Evolutionary conservation across 1,140 invertebrate species (phyloP).

Genomic region (Diorhabda sublineata): DNA sequence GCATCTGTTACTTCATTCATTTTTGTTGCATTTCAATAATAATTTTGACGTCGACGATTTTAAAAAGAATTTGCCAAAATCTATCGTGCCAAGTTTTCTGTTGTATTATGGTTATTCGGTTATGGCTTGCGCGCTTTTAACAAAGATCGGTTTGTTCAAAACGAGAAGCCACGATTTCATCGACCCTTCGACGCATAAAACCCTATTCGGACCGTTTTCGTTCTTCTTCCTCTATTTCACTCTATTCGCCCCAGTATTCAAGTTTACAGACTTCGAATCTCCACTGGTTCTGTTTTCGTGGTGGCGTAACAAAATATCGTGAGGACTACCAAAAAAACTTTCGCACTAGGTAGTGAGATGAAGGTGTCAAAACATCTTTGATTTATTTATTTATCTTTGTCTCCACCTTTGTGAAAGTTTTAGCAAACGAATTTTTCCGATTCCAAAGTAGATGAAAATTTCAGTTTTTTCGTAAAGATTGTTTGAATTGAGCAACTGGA

Average conservation of each 20-base stretch:
- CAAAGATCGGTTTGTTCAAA: not conserved
- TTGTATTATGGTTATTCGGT: not conserved
- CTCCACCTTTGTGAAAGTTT: constrained; percentile 23
- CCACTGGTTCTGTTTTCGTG: constrained; percentile 60
- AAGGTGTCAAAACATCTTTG: constrained; percentile 37
- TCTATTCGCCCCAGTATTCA: constrained; percentile 48
- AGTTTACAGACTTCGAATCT: constrained; percentile 50
- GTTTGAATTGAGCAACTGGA: constrained; percentile 22
- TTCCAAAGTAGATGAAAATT: constrained; percentile 16
- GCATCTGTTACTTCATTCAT: not conserved
- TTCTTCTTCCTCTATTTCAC: constrained; percentile 48
- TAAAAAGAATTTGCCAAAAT: constrained; percentile 5
- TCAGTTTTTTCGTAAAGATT: constrained; percentile 9
- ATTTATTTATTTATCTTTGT: constrained; percentile 16
- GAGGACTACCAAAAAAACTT: constrained; percentile 45
- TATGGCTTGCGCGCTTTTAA: not conserved
- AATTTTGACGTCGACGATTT: not conserved
- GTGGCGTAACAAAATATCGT: constrained; percentile 67
- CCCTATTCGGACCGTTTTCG: constrained; percentile 29
- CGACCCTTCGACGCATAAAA: not conserved
- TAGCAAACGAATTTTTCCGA: constrained; percentile 15
- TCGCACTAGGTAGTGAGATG: constrained; percentile 38
- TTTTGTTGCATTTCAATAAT: not conserved
- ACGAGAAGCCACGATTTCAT: constrained; percentile 6
- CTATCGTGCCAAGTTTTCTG: not conserved